Evolutionary conservation across 2,797 vertebrate species (phyloP), one percentile per base, ranked within the genome.

Genomic region (Discoglossus pictus): DNA sequence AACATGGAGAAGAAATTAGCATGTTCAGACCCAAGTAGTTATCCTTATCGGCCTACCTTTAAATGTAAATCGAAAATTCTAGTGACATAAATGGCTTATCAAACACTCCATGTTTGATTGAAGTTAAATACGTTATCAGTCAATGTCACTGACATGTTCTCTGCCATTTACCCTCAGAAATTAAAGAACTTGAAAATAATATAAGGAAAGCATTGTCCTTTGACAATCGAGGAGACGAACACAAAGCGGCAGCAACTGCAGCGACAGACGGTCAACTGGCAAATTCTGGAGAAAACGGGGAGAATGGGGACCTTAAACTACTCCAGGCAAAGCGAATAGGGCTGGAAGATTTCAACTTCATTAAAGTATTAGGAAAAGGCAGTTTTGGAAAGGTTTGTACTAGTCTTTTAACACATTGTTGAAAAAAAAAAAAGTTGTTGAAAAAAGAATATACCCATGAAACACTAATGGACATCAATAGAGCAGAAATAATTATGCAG

Each of bases 291-390:
- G 93, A 92, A 47, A 92, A 89, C 1, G 88, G 89, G 52, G 90
- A 90, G 76, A 95, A 95, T 1, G 95, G 95, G 1, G 94, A 94
- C 42, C 73, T 94, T 66, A 93, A 92, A 84, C 84, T 76, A 31
- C 77, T 86, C 35, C 92, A 96, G 86, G 85, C 80, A 18, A 96
- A 93, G 77, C 86, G 88, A 76, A 92, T 93, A 86, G 88, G 84
- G 52, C 89, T 98, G 34, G 90, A 91, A 1, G 92, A 98, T 76
- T 98, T 98, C 75, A 80, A 91, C 74, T 98, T 98, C 83, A 98
- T 98, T 82, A 98, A 98, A 87, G 96, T 98, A 58, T 86, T 98
- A 79, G 95, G 95, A 21, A 98, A 98, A 83, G 96, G 96, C 85
- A 98, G 96, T 81, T 98, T 98, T 47, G 96, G 96, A 76, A 98